phyloP scores from a whole-genome alignment of 2,888 invertebrate species.

The Nymphalis urticae region DNA sequence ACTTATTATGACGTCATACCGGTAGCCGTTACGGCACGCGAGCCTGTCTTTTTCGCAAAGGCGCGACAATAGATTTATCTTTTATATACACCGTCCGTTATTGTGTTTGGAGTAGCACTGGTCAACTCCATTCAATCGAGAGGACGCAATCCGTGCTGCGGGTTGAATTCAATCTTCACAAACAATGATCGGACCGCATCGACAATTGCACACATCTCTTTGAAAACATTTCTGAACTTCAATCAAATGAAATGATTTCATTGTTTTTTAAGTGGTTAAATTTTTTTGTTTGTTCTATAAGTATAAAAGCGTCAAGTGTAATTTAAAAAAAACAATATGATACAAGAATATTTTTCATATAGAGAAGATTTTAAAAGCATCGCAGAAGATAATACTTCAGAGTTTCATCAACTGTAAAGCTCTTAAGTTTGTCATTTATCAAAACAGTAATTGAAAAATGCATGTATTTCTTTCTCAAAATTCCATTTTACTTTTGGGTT shows the following conservation, averaged over 20 bases:
- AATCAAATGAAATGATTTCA: background rate
- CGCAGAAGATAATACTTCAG: too few relatives aligned
- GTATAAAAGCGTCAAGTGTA: background rate
- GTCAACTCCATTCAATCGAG: constrained; percentile 13
- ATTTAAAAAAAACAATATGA: background rate
- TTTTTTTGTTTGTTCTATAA: background rate
- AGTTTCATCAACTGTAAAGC: too few relatives aligned
- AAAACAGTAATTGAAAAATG: too few relatives aligned
- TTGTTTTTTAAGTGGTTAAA: background rate
- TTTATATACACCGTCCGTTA: background rate
- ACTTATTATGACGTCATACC: too few relatives aligned
- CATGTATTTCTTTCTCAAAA: too few relatives aligned
- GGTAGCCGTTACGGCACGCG: too few relatives aligned
- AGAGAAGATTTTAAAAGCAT: background rate
- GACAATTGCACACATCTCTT: constrained; percentile 5
- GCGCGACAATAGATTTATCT: background rate
- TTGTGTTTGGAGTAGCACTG: constrained; percentile 3
- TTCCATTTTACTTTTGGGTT: too few relatives aligned
- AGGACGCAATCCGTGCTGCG: background rate
- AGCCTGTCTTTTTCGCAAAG: too few relatives aligned
- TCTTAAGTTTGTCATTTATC: too few relatives aligned
- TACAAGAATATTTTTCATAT: background rate
- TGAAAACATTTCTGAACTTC: constrained; percentile 1
- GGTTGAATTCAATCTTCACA: constrained; percentile 16
- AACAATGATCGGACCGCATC: constrained; percentile 1